Base-by-base conservation (phyloP, 2,888 invertebrate species). In the Meloe dianella region DNA sequence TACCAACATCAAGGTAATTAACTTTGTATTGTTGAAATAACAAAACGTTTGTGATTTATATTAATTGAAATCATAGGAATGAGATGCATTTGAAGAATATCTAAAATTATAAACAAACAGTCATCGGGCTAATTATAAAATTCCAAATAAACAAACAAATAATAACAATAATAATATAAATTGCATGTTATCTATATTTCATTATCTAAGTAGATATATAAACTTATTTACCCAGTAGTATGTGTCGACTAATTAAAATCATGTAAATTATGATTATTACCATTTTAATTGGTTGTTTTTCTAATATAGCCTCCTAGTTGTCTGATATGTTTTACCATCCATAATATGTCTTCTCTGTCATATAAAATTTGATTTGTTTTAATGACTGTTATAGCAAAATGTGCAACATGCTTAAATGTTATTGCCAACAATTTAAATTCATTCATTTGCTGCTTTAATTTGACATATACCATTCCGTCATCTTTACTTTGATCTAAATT, bases 1-100 rank as follows among this genome's bases (percentile, higher is more conserved):
- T 59, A 89, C 88, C 5, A 89, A 89, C 78, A 81, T 87, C 14
- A 89, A 89, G 84, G 89, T 89, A 83, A 78, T 82, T 71, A 63
- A 24, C 1, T 51, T 30, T 6, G 27, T n/a, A 61, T 61, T 29
- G 17, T 61, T 61, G 12, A 30, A 58, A 47, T 41, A 20, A 22
- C 58, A 20, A 59, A 14, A 54, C 68, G 65, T 71, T 63, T 62
- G 70, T 70, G 69, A 70, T 66, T 67, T 70, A 57, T 64, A 57
- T 65, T 66, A 66, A 70, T 69, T 65, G 57, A 66, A 66, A 67
- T 66, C 57, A 60, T 57, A 32, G 51, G 60, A 59, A 66, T 66
- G 66, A 67, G 3, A n/a, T 57, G 63, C 65, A 66, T 60, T 68
- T n/a, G n/a, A n/a, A 59, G 68, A 20, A 24, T 66, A 65, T 69